These are phyloP conservation scores for Heliornis fulica DNA, from an alignment of 2,113 vertebrate genomes.

Conservation along the genomic window DNA sequence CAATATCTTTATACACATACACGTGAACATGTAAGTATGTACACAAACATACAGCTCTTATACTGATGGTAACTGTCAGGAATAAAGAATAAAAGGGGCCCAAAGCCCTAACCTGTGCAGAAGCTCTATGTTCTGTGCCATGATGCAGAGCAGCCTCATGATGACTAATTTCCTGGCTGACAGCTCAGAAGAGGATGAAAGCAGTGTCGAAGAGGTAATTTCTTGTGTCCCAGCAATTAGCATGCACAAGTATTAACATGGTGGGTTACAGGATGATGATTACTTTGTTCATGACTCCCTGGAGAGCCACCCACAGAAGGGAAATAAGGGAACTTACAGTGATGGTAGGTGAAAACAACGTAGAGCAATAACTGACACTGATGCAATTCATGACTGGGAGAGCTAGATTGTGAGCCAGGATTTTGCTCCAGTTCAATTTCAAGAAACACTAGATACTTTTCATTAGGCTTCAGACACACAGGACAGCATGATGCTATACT, in stretches of 20 bases:
- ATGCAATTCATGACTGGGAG: neutral
- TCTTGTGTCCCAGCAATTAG: neutral
- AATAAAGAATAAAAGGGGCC: neutral
- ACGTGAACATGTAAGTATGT: neutral
- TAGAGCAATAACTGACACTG: neutral
- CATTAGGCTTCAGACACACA: neutral
- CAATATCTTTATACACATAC: neutral
- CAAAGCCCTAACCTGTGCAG: neutral
- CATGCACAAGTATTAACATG: constrained; percentile 11
- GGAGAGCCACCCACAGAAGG: neutral
- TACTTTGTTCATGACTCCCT: neutral
- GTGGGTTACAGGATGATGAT: neutral
- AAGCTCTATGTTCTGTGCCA: neutral
- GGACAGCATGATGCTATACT: neutral
- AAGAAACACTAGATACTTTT: neutral
- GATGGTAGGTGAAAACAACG: neutral
- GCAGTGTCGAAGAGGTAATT: neutral
- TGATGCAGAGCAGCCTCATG: neutral
- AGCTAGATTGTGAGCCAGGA: neutral
- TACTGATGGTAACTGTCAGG: neutral
- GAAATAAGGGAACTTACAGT: neutral
- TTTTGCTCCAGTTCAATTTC: neutral
- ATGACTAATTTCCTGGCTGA: neutral
- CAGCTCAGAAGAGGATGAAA: constrained; percentile 1
- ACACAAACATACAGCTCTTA: neutral